Base-by-base conservation (phyloP, 2,888 invertebrate genomes). In the Cataglyphis livida region DNA sequence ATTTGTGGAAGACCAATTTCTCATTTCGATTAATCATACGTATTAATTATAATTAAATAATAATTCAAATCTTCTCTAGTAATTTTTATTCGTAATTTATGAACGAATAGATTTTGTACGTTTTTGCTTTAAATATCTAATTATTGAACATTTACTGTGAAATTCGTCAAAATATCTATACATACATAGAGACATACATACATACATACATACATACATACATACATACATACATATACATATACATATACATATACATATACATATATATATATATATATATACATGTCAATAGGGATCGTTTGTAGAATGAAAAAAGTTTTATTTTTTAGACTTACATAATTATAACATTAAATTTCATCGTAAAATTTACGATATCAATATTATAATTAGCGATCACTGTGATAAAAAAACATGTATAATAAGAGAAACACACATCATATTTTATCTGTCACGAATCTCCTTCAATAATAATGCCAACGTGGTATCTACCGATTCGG, bases 391-490 rank as follows among this genome's bases (percentile, higher is more conserved):
- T 78, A 78, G 78, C 25, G 38, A 78, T 78, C 59, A 78, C 70
- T 78, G 70, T 78, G 78, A 78, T 78, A 68, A 78, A 76, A 66
- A 15, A 66, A 68, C 32, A 44, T 57, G 32, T 70, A 78, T 78
- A 54, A 70, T 59, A 70, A 78, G 76, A 76, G 57, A 51, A 51
- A 51, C n/a, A 76, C 28, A 32, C 28, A 28, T 57, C 54, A 76
- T 64, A 76, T 74, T 57, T 86, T 59, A 89, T 64, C 79, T 86
- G 4, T 86, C 76, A 28, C 82, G 78, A 84, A 94, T 93, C 70
- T 92, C 86, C 54, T 90, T 90, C 44, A 94, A 90, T 82, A 94
- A 89, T 0, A 81, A 54, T 6, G 85, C 79, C 12, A 94, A 88
- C 70, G 88, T 88, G 10, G 89, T 83, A 76, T 92, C 82, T 3